phyloP scores from a whole-genome alignment of 2,888 invertebrate genomes.

The Altica lythri region DNA sequence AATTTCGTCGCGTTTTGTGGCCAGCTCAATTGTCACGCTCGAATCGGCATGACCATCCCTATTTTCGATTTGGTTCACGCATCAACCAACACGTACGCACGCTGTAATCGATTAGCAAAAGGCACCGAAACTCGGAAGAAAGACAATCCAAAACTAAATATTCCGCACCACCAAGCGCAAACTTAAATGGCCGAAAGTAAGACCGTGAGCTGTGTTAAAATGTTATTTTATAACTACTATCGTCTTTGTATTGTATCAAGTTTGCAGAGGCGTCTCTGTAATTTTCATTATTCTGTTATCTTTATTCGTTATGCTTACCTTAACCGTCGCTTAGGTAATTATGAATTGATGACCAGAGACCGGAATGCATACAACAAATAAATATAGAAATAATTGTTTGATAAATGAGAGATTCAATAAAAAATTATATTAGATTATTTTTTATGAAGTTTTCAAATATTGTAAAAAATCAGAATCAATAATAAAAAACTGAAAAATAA shows the following conservation, averaged over 20 bases:
- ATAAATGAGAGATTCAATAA: too few species aligned
- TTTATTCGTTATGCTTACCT: too few species aligned
- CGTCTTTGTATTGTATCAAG: conserved; percentile 29
- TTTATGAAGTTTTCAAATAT: too few species aligned
- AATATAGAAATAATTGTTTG: too few species aligned
- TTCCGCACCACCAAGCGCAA: conserved; percentile 50
- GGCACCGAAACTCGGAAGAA: conserved; percentile 23
- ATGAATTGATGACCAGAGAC: too few species aligned
- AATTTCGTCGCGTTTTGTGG: conserved; percentile 20
- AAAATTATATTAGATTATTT: too few species aligned
- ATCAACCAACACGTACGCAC: conserved; percentile 42
- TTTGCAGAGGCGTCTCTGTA: too few species aligned
- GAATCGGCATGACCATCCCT: conserved; percentile 21
- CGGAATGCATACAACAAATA: too few species aligned
- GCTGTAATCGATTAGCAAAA: conserved; percentile 42
- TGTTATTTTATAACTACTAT: conserved; percentile 40
- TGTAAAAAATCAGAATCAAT: too few species aligned
- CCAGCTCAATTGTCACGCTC: conserved; percentile 17
- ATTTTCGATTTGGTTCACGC: conserved; percentile 45
- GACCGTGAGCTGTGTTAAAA: conserved; percentile 46
- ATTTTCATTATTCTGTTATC: too few species aligned
- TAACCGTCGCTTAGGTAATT: too few species aligned
- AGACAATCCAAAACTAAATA: conserved; percentile 50
- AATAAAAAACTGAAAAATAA: too few species aligned
- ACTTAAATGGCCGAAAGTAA: conserved; percentile 48